phyloP scores from a whole-genome alignment of 2,113 vertebrate genomes.

The Corythornis madagascariensis region DNA sequence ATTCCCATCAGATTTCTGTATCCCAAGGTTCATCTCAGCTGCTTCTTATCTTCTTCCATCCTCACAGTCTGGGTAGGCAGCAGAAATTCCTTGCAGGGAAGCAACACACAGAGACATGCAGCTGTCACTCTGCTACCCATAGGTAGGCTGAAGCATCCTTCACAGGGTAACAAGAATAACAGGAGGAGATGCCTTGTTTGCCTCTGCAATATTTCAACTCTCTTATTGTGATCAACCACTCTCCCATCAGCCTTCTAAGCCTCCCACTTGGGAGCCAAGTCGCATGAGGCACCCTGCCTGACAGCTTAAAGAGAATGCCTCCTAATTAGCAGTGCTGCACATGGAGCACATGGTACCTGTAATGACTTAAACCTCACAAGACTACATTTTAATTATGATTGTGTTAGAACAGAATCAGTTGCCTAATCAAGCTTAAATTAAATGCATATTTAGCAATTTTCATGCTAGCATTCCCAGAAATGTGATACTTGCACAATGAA shows the following conservation, averaged over 20 bases:
- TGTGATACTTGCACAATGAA: not conserved
- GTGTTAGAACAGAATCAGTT: not conserved
- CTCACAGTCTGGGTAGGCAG: not conserved
- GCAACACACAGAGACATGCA: accelerated
- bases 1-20: not conserved
- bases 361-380: not conserved
- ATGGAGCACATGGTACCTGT: not conserved
- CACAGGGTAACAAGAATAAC: not conserved
- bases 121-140: accelerated
- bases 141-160: not conserved
- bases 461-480: slow-evolving; percentile 34
- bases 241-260: not conserved
- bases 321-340: not conserved
- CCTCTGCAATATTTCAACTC: not conserved
- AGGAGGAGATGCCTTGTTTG: not conserved
- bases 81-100: not conserved
- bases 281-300: accelerated
- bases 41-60: not conserved
- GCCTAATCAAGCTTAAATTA: slow-evolving; percentile 59
- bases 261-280: accelerated
- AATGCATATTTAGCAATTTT: slow-evolving; percentile 61
- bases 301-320: not conserved
- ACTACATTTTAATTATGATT: slow-evolving; percentile 14
- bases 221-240: not conserved
- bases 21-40: not conserved